Conservation (phyloP, 2,113 vertebrate genomes). For the Pagrus major region DNA sequence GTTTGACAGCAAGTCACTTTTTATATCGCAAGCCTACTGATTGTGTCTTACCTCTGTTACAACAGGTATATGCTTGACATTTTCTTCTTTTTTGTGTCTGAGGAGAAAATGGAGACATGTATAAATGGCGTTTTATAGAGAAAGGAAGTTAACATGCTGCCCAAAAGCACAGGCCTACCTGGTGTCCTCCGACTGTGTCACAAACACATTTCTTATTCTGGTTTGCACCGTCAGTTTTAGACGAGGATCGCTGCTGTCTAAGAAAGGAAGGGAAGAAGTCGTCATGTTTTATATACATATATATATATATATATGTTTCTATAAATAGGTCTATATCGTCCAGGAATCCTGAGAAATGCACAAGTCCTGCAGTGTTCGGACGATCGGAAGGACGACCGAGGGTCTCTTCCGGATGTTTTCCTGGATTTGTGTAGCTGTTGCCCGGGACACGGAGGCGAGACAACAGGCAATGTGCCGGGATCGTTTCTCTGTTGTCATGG, state of each 20-base stretch:
- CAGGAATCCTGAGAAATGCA: constrained; percentile 15
- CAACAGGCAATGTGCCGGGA: constrained; percentile 59
- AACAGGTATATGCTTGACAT: constrained; percentile 74
- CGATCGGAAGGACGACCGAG: constrained; percentile 23
- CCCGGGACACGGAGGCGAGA: constrained; percentile 61
- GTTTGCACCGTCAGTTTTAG: constrained; percentile 77
- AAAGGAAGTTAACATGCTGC: neutral
- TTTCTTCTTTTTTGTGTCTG: constrained; percentile 70
- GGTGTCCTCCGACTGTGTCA: constrained; percentile 80
- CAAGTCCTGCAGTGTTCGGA: constrained; percentile 13
- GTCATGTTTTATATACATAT: constrained; percentile 71
- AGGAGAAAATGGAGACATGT: constrained; percentile 3
- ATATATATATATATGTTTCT: neutral
- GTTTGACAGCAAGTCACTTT: no score
- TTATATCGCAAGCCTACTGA: neutral
- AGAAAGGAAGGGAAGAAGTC: constrained; percentile 42
- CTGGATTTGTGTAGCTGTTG: constrained; percentile 74
- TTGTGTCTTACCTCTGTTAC: constrained; percentile 75
- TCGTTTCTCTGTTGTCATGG: constrained; percentile 72
- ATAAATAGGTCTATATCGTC: neutral
- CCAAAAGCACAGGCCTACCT: constrained; percentile 65
- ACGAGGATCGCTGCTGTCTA: constrained; percentile 66
- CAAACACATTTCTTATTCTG: constrained; percentile 80
- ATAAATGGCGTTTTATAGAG: neutral
- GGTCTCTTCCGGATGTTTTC: constrained; percentile 63